Percentiles rank a stretch among this genome's conserved stretches.
Conservation (phyloP, 2,797 vertebrate genomes). For the Tauraco hartlaubi region DNA sequence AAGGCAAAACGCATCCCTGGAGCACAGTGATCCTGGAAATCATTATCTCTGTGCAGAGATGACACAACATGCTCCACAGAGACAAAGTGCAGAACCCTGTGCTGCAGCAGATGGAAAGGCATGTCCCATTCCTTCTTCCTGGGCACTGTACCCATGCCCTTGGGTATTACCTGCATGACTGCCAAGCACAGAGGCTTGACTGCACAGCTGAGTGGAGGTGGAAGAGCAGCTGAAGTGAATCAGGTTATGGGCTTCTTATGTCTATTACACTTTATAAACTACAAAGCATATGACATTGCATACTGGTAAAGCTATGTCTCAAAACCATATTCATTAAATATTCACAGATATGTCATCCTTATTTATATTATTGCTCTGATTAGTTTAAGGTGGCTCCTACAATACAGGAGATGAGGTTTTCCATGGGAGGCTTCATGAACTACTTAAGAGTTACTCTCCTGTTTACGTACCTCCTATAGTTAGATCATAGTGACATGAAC, state of each 20-base stretch:
- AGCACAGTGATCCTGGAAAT: not conserved
- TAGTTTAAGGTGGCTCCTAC: not conserved
- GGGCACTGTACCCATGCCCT: not conserved
- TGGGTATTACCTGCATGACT: not conserved
- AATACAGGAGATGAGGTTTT: not conserved
- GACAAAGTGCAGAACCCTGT: not conserved
- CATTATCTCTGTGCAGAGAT: not conserved
- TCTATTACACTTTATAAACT: not conserved
- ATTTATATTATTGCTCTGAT: not conserved
- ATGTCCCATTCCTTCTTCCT: not conserved
- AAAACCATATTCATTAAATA: not conserved
- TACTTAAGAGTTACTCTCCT: not conserved
- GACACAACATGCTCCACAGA: accelerated
- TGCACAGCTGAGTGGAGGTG: not conserved
- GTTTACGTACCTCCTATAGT: not conserved
- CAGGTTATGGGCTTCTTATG: not conserved
- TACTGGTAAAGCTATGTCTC: not conserved
- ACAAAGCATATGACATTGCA: not conserved
- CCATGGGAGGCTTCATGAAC: not conserved
- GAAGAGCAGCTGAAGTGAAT: not conserved
- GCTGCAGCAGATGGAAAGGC: not conserved
- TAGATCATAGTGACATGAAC: not conserved
- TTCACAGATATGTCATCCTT: not conserved
- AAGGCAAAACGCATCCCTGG: not conserved
- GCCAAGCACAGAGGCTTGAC: not conserved